Base-by-base conservation (phyloP, 2,797 vertebrate species). In the Agapornis canus region DNA sequence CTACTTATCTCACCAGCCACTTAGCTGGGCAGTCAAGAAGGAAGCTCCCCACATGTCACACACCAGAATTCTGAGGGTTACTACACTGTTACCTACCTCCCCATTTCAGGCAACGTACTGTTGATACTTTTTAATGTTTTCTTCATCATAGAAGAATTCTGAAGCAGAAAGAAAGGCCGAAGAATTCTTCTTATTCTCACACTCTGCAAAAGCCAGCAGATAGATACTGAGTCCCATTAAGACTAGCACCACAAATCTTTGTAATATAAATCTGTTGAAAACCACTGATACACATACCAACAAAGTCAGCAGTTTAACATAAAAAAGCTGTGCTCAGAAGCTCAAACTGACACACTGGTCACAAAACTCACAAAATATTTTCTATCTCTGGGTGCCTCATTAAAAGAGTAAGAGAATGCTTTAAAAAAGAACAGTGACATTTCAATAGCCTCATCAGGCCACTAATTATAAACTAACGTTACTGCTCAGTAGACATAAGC, bases 141-240 rank as follows among this genome's bases (percentile, higher is more conserved):
- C 96, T 99, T 99, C 99, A 99, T 99, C 94, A 99, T 97, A 9
- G 99, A 99, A 17, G 99, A 99, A 96, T 99, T 99, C 97, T 99
- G 99, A 75, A 99, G 98, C 45, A 99, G 98, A 97, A 99, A 99
- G 97, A 99, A 99, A 0, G 99, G 99, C 2, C 99, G 98, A 15
- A 99, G 92, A 18, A 99, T 94, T 84, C 99, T 97, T 56, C 99
- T 98, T 11, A 99, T 89, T 83, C 99, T 98, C 80, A 99, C 56
- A 42, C 25, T 96, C 99, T 99, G 91, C 11, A 89, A 48, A 60
- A 90, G 75, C 13, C 15, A 85, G 59, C 0, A 0, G n/a, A 52
- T 63, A 68, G n/a, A 60, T 25, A 27, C 2, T 16, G 40, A 82
- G 45, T 92, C 51, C 39, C 22, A 1, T 13, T 15, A 29, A 48